These are phyloP conservation scores for Beroe ovata DNA, from an alignment of 37 sponge, comb jelly and placozoan genomes.

Conservation along the genomic window DNA sequence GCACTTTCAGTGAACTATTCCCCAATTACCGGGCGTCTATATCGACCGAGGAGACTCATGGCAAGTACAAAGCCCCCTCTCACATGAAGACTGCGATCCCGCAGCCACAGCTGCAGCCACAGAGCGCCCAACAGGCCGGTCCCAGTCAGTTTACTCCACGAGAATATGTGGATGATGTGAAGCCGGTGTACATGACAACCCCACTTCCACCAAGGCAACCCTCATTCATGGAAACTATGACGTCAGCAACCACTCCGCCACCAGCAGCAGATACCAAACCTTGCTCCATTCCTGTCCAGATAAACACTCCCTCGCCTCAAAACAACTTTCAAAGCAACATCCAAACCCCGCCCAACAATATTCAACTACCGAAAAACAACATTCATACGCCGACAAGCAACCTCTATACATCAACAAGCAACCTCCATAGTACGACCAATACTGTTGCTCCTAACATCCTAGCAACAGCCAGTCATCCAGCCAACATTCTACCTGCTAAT, in stretches of 20 bases:
- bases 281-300: not conserved
- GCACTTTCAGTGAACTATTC: constrained; percentile 29
- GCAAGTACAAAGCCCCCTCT: constrained; percentile 9
- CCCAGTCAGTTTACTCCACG: not conserved
- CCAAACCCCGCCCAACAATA: not conserved
- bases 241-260: not conserved
- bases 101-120: not conserved
- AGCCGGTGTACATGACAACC: constrained; percentile 22
- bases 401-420: not conserved
- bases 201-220: not conserved
- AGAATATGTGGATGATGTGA: constrained; percentile 3
- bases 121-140: not conserved
- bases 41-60: constrained; percentile 47
- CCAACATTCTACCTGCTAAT: not conserved
- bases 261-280: not conserved
- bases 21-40: constrained; percentile 39
- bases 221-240: not conserved
- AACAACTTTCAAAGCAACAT: not conserved
- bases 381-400: not conserved
- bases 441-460: not conserved
- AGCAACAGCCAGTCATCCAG: not conserved
- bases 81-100: not conserved
- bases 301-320: not conserved
- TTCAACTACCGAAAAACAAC: not conserved
- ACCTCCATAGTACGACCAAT: not conserved